Percentiles rank a stretch among this genome's conserved stretches.
phyloP scores from a whole-genome alignment of 2,888 invertebrate species.

The Lissocephala sabroskyi region DNA sequence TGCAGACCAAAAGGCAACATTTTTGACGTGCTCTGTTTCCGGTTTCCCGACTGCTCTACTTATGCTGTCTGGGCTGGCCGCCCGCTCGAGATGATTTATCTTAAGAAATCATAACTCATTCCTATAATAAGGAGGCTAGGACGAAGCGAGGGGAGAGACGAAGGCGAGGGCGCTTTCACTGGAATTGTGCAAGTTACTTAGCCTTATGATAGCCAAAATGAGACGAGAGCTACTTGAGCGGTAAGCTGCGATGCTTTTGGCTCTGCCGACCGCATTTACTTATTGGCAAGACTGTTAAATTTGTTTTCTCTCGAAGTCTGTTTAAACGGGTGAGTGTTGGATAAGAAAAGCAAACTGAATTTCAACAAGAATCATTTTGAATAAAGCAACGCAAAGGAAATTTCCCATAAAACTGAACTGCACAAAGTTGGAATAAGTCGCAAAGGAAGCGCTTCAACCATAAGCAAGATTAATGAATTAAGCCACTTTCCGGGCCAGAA shows the following conservation, averaged over 20 bases:
- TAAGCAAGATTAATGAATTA: too few relatives aligned
- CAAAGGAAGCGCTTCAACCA: too few relatives aligned
- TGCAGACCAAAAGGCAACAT: not conserved
- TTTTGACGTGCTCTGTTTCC: slow-evolving; percentile 1
- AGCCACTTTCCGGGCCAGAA: too few relatives aligned
- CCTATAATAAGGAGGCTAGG: slow-evolving; percentile 42
- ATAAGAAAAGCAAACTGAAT: too few relatives aligned
- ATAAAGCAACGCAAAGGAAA: too few relatives aligned
- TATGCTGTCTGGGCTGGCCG: slow-evolving; percentile 12
- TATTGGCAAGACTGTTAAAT: slow-evolving; percentile 34
- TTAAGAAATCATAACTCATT: slow-evolving; percentile 35
- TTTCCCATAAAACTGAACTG: too few relatives aligned
- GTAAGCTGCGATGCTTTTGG: slow-evolving; percentile 11
- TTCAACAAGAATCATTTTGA: too few relatives aligned
- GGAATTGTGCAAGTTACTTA: slow-evolving; percentile 13
- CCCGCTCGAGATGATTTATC: slow-evolving; percentile 32
- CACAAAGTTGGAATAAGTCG: too few relatives aligned
- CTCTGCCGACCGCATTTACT: slow-evolving; percentile 12
- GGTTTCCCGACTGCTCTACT: slow-evolving; percentile 1
- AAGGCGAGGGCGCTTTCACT: not conserved
- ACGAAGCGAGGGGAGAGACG: not conserved
- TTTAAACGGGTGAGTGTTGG: too few relatives aligned
- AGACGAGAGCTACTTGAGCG: slow-evolving; percentile 14
- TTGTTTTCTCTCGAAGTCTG: too few relatives aligned
- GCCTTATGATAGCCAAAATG: slow-evolving; percentile 16